These are phyloP conservation scores for Halyomorpha halys DNA, from an alignment of 1,140 invertebrate genomes.

Conservation along the genomic window DNA sequence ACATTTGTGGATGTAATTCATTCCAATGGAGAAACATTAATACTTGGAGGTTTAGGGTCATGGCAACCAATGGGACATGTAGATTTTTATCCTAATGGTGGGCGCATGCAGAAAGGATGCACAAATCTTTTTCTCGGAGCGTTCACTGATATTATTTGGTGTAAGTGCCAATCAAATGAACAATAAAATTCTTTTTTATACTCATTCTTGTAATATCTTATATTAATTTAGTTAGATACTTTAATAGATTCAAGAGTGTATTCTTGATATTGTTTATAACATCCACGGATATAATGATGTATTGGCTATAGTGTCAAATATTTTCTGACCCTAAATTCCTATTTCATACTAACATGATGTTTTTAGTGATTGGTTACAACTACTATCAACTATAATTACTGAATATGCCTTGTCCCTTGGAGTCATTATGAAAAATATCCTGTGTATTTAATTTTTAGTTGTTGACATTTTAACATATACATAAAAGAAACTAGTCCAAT, in stretches of 20 bases:
- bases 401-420: no score
- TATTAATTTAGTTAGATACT: not conserved
- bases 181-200: not conserved
- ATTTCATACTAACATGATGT: no score
- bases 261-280: no score
- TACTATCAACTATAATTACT: no score
- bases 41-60: slow-evolving; percentile 61
- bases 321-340: no score
- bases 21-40: slow-evolving; percentile 78
- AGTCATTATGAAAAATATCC: no score
- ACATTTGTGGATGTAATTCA: slow-evolving; percentile 91
- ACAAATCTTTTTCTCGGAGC: slow-evolving; percentile 75
- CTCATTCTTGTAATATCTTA: not conserved
- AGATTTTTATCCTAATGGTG: slow-evolving; percentile 87
- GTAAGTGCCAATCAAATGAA: slow-evolving; percentile 47
- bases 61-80: slow-evolving; percentile 82
- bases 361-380: no score
- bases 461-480: no score
- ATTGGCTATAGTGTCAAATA: no score
- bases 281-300: no score
- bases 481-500: no score
- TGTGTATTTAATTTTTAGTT: no score
- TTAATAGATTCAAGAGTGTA: not conserved
- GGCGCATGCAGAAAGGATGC: slow-evolving; percentile 78
- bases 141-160: slow-evolving; percentile 81